Base-by-base conservation (phyloP, 2,888 invertebrate species). In the Mesodorylaimus sp. region DNA sequence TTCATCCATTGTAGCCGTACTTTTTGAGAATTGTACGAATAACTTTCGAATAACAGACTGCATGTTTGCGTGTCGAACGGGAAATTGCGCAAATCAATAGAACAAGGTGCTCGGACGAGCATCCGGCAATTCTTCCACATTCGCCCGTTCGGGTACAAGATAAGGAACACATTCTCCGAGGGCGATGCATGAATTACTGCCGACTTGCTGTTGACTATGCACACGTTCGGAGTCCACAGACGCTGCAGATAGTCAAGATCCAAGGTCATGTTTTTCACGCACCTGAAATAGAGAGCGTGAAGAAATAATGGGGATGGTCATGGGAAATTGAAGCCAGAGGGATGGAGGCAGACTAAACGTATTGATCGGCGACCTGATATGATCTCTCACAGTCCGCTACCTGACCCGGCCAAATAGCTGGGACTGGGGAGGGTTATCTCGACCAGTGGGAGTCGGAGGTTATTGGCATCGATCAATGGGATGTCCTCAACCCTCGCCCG, bases 11-110 rank as follows among this genome's bases (percentile, higher is more conserved):
- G 3, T 23, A 42, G 26, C n/a, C 36, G 2, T 3, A 47, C 51
- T 27, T 42, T 38, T 24, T 51, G 38, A 19, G 25, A 41, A 38
- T 52, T 52, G 50, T 47, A 44, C 7, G 24, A 24, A 39, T 52
- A 52, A 24, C 50, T 51, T 41, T 52, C 52, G 39, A 52, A 39
- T 2, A 32, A 23, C 2, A 52, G 24, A n/a, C 13, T 19, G 36
- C 52, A 52, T 27, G 13, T 27, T 26, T 52, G 52, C 3, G n/a
- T 41, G 36, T 52, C 52, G 44, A 52, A 52, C 19, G 52, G 52
- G 27, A 52, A 52, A 3, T 10, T 43, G 26, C 50, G 42, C 2
- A 52, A 44, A 42, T 52, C 48, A 16, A 52, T 28, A 25, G 24
- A 38, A 37, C 52, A 52, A 7, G 52, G 52, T 1, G 50, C 52